Conservation (phyloP, 2,888 invertebrate species). For the Hirtodrosophila alboralis region DNA sequence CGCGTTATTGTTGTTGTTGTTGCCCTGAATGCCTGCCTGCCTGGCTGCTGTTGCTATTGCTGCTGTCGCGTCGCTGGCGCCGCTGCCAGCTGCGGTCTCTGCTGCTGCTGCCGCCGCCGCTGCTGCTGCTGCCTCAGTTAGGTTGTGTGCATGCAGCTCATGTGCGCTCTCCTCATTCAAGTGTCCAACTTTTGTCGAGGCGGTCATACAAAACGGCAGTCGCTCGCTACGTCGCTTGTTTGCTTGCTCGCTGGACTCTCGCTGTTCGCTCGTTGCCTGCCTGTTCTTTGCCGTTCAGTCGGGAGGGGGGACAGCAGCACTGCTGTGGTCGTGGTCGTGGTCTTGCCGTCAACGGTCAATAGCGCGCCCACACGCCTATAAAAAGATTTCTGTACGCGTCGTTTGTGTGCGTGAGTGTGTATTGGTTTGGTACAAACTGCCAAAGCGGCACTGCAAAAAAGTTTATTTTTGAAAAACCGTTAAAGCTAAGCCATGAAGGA, state of each 20-base stretch:
- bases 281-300: constrained; percentile 42
- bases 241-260: constrained; percentile 34
- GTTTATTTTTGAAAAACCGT: constrained; percentile 48
- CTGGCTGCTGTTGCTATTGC: constrained; percentile 45
- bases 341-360: constrained; percentile 54
- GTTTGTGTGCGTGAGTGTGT: constrained; percentile 21
- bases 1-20: constrained; percentile 47
- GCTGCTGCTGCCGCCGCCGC: constrained; percentile 40
- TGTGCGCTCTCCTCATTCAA: constrained; percentile 83
- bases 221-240: no score
- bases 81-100: constrained; percentile 59
- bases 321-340: constrained; percentile 31
- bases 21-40: constrained; percentile 47
- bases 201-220: constrained; percentile 78
- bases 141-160: constrained; percentile 80
- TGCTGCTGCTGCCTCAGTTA: constrained; percentile 53
- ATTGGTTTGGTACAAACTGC: constrained; percentile 10
- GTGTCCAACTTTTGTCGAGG: constrained; percentile 83
- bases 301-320: constrained; percentile 12
- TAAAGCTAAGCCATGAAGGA: constrained; percentile 63
- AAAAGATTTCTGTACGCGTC: constrained; percentile 49
- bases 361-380: constrained; percentile 61
- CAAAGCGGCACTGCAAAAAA: constrained; percentile 2
- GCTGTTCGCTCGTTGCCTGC: constrained; percentile 36
- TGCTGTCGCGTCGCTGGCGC: constrained; percentile 56